Evolutionary conservation across 2,797 vertebrate genomes (phyloP).

Genomic region (Megaceryle alcyon): DNA sequence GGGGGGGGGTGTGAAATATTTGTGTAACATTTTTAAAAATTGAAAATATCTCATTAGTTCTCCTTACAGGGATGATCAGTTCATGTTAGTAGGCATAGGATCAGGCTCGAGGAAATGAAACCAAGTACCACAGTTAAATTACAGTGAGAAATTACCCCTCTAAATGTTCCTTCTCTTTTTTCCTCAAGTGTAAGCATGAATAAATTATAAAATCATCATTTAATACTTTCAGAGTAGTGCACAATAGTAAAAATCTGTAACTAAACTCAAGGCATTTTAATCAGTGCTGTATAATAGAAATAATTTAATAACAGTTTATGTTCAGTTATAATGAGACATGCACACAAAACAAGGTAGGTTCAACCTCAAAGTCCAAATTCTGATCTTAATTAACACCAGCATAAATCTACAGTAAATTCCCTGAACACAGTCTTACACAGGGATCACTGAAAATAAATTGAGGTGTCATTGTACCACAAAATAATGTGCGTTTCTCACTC

Average conservation of each 20-base stretch:
- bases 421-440: not conserved
- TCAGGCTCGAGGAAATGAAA: constrained; percentile 11
- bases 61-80: constrained; percentile 24
- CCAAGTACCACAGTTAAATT: not conserved
- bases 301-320: not conserved
- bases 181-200: not conserved
- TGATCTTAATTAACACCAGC: not conserved
- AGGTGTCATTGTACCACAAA: constrained; percentile 2
- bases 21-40: not conserved
- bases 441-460: not conserved
- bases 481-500: not conserved
- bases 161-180: not conserved
- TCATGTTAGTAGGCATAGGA: constrained; percentile 2
- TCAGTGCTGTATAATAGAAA: not conserved
- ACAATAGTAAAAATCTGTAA: not conserved
- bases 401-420: not conserved
- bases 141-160: not conserved
- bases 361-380: not conserved
- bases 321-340: not conserved
- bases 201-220: not conserved
- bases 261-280: not conserved
- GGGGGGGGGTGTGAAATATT: not conserved
- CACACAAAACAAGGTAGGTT: not conserved
- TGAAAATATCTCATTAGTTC: constrained; percentile 26
- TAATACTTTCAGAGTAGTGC: not conserved